These are phyloP conservation scores for Cebidichthys violaceus DNA, from an alignment of 2,113 vertebrate species.

Conservation along the genomic window DNA sequence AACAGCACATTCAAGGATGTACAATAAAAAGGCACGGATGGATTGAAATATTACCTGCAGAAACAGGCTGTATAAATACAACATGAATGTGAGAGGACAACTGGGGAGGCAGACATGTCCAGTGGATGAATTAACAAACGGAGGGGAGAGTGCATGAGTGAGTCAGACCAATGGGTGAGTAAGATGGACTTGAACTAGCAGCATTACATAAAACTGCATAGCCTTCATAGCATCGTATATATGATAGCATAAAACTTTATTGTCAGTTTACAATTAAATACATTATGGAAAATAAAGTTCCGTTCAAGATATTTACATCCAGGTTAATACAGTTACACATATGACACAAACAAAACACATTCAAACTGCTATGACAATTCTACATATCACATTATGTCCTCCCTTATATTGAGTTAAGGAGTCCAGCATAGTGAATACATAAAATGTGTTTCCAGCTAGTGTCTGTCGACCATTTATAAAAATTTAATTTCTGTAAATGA, in stretches of 20 bases:
- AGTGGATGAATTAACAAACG: slow-evolving; percentile 4
- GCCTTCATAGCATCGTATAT: not conserved
- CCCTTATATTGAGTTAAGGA: too few relatives aligned
- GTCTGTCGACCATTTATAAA: not conserved
- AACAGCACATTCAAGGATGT: not conserved
- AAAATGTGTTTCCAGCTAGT: not conserved
- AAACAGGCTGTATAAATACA: slow-evolving; percentile 1
- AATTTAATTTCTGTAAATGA: not conserved
- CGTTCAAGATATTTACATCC: too few relatives aligned
- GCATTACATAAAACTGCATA: not conserved
- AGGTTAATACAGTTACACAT: too few relatives aligned
- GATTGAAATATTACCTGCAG: not conserved
- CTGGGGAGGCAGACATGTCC: not conserved
- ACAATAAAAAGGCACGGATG: not conserved
- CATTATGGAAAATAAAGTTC: too few relatives aligned
- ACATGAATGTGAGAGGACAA: slow-evolving; percentile 2
- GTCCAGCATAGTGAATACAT: too few relatives aligned
- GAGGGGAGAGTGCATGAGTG: slow-evolving; percentile 3
- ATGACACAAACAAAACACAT: too few relatives aligned
- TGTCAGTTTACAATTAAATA: too few relatives aligned
- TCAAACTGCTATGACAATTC: too few relatives aligned
- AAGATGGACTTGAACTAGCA: slow-evolving; percentile 1
- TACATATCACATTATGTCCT: too few relatives aligned
- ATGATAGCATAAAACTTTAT: too few relatives aligned
- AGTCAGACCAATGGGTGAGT: slow-evolving; percentile 37